These are phyloP conservation scores for Lepidocyrtoides sp. DNA, from an alignment of 2,888 invertebrate genomes.

Conservation along the genomic window DNA sequence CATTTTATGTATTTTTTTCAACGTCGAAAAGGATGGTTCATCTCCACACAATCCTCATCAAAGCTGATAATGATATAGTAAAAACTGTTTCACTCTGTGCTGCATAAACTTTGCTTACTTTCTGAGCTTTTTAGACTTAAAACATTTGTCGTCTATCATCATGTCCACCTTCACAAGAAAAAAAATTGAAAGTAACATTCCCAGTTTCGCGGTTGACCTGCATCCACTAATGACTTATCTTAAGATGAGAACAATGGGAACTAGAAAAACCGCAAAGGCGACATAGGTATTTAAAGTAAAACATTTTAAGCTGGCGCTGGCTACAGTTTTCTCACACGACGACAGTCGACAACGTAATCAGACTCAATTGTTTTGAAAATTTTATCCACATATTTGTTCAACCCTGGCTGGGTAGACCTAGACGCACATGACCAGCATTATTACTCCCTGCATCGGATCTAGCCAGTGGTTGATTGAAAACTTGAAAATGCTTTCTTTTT, in stretches of 20 bases:
- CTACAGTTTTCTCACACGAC: too few species aligned
- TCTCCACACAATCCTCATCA: conserved; percentile 1
- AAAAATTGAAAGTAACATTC: neutral
- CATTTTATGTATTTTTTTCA: conserved; percentile 40
- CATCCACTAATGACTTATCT: conserved; percentile 9
- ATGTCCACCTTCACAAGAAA: conserved; percentile 36
- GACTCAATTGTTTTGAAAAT: too few species aligned
- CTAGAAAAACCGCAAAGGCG: conserved; percentile 24
- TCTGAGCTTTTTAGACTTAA: neutral
- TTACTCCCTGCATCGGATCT: neutral
- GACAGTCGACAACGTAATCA: neutral
- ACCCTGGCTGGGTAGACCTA: too few species aligned
- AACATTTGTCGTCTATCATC: conserved; percentile 49
- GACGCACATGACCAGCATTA: too few species aligned
- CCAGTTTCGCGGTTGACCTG: conserved; percentile 43
- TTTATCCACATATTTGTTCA: too few species aligned
- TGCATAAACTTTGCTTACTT: too few species aligned
- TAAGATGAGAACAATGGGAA: neutral
- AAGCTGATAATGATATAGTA: too few species aligned
- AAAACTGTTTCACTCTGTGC: too few species aligned
- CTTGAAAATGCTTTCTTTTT: neutral
- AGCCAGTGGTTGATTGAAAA: conserved; percentile 13
- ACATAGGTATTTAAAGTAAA: neutral
- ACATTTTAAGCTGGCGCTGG: conserved; percentile 32
- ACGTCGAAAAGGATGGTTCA: neutral